Base-by-base conservation (phyloP, 2,113 vertebrate species). In the Chaetorhynchus papuensis region DNA sequence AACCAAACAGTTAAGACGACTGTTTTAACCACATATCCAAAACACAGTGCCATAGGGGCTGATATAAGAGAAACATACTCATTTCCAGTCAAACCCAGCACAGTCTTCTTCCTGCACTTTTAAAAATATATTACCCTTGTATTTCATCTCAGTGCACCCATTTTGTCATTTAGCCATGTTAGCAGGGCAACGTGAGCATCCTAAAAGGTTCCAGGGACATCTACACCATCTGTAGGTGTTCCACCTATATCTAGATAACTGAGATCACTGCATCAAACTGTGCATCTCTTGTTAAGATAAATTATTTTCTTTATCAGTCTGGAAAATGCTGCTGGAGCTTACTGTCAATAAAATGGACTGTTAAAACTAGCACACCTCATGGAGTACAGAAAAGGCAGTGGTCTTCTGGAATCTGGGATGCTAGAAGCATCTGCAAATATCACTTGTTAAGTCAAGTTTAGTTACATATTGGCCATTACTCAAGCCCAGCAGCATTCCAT, bases 401-500 rank as follows among this genome's bases (percentile, higher is more conserved):
- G 30, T 41, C 19, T 76, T 87, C 31, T 41, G 31, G 47, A 75
- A 60, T 64, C 37, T 90, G 49, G 14, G 28, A 94, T 86, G 15
- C 24, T 77, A 56, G 94, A 81, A 94, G 35, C 26, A 84, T 59
- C 49, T 82, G 69, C 52, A 94, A 89, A 53, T 83, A 57, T 57
- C 70, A 72, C 49, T 90, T 82, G 61, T 44, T 95, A 88, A 91
- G 41, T 88, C 53, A 85, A 60, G 49, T 90, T 87, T 76, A 76
- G 78, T 92, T 95, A 83, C 41, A 10, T 77, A 90, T 50, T 94
- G 86, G 82, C 82, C 42, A 54, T 53, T 50, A 83, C 31, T 87
- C 75, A 91, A 95, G 71, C 45, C 31, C 42, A 54, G 52, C 39
- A 74, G 71, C 78, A 88, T 93, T 95, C 63, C 82, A 96, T 93